Base-by-base conservation (phyloP, 2,888 invertebrate species). In the Sphecodes monilicornis region DNA sequence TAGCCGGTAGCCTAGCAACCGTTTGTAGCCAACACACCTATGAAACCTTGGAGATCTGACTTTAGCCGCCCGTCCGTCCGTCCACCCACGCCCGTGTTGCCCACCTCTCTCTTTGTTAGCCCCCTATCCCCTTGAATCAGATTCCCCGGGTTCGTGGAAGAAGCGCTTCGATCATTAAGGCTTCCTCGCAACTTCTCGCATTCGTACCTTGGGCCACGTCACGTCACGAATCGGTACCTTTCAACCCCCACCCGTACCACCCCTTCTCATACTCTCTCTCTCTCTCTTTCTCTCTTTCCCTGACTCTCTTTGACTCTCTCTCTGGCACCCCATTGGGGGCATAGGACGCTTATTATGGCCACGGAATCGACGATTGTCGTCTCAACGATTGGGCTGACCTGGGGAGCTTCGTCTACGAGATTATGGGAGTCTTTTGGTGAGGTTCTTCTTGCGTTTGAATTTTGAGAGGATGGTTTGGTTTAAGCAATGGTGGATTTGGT, bases 11-110 rank as follows among this genome's bases (percentile, higher is more conserved):
- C 94, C 91, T 92, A 91, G 94, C 94, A 94, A 94, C 94, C 92
- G 91, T 92, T 93, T 93, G 94, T 92, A 93, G 91, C 94, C 94
- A 94, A 94, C 93, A 94, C 94, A 94, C 94, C 94, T 94, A 93
- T 91, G 92, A 93, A 94, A 94, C 94, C 94, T 94, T 94, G 94
- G 94, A 94, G 94, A 94, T 94, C 93, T 94, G 93, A 94, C 94
- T 94, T 93, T 91, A 91, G 90, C 92, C 85, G 80, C 84, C 82
- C 81, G 83, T 76, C 86, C 87, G 83, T 32, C 64, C 32, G 64
- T 64, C 64, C 82, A 60, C 60, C 60, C 60, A 60, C 60, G 78
- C 82, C 82, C 79, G 70, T 71, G 85, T 80, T 50, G 78, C 76
- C 86, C 78, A 66, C 82, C 82, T 80, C 82, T 88, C 84, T 82